Evolutionary conservation across 2,113 vertebrate genomes (phyloP).

Genomic region (Rhinolophus sinicus): DNA sequence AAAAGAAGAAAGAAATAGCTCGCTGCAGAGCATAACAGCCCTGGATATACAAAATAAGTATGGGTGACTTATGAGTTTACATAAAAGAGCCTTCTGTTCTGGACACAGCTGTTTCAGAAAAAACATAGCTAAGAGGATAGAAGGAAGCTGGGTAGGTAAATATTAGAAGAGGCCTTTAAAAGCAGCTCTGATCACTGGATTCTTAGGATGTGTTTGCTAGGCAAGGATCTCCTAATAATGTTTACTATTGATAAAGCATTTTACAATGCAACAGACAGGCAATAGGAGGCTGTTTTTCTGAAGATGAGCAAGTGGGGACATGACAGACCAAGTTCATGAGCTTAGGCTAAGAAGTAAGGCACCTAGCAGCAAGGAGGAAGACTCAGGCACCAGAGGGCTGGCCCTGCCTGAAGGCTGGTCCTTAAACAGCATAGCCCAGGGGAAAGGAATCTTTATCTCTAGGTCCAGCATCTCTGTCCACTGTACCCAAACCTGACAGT

Average conservation of each 20-base stretch:
- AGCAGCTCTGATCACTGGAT: conserved; percentile 49
- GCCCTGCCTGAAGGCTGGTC: neutral
- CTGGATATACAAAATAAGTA: conserved; percentile 67
- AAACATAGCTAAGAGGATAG: conserved; percentile 62
- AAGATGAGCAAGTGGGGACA: neutral
- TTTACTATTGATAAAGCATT: conserved; percentile 68
- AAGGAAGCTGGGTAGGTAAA: conserved; percentile 71
- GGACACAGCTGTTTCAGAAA: conserved; percentile 67
- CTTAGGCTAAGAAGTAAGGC: neutral
- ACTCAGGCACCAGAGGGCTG: neutral
- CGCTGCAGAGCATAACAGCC: conserved; percentile 31
- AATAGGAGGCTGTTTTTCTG: neutral
- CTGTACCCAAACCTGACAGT: neutral
- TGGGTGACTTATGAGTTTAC: conserved; percentile 75
- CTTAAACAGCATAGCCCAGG: neutral
- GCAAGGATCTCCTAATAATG: conserved; percentile 56
- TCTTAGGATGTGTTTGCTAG: conserved; percentile 64
- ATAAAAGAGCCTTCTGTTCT: conserved; percentile 69
- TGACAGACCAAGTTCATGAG: neutral
- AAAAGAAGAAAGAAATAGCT: conserved; percentile 39
- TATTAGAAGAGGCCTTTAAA: conserved; percentile 75
- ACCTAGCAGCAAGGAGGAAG: neutral
- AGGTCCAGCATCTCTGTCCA: neutral
- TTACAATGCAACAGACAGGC: conserved; percentile 56
- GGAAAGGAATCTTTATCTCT: neutral